Base-by-base conservation (phyloP, 2,888 invertebrate genomes). In the Cremastinae sp. region DNA sequence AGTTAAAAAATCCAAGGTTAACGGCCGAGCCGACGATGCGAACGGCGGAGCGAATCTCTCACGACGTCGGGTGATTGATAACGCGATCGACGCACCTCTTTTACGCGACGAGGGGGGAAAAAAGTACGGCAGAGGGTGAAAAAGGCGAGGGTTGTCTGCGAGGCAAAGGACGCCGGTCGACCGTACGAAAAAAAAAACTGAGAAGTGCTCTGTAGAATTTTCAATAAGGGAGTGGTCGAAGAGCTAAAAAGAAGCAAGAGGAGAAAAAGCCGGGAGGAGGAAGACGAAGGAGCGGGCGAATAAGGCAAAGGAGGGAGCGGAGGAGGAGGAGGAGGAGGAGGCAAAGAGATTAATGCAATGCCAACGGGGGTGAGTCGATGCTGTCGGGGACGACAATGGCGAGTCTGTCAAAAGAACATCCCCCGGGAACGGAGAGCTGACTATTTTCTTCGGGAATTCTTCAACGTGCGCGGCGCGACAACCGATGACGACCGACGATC, bases 261-360 rank as follows among this genome's bases (percentile, higher is more conserved):
- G 51, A 70, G 76, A 65, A 20, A n/a, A n/a, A n/a, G n/a, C n/a
- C 54, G 43, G 4, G 49, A 62, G 10, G 36, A 62, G 38, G 69
- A 70, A 51, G 54, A 54, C 69, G 45, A 59, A 69, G 61, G 53
- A 66, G 41, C n/a, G n/a, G n/a, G n/a, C n/a, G n/a, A n/a, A n/a
- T n/a, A n/a, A n/a, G n/a, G n/a, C n/a, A n/a, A 69, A 65, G 53
- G 49, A 64, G 64, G 66, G 64, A 64, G 74, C 54, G 66, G 53
- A 28, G 72, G 62, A 54, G 53, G 51, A 41, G 51, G 70, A 28
- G 65, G 69, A 75, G 68, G 34, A 61, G 73, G 65, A 64, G 75
- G 59, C 82, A 83, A 84, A 86, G 85, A 86, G 86, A 86, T 86
- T 86, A 86, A 86, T 86, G 86, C 85, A 86, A 86, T 84, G 86